Conservation (phyloP, 2,797 vertebrate species). For the Bradypodion pumilum region DNA sequence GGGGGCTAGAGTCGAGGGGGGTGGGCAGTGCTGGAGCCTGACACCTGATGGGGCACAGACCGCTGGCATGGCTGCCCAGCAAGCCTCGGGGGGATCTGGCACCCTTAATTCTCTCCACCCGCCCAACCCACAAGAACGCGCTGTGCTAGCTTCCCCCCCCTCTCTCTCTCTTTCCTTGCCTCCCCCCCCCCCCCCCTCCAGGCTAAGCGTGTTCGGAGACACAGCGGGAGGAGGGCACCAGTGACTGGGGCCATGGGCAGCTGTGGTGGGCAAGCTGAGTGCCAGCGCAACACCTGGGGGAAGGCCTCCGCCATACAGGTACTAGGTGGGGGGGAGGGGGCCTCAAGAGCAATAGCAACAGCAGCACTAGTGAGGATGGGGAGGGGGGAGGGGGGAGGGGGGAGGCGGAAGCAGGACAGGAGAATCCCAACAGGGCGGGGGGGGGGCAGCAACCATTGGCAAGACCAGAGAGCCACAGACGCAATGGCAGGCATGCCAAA, state of each 20-base stretch:
- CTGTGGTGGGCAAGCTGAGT: not conserved
- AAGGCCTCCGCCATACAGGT: conserved; percentile 7
- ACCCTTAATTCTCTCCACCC: not conserved
- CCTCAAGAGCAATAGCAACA: not conserved
- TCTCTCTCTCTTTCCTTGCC: too few species aligned
- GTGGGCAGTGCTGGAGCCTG: not conserved
- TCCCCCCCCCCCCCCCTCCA: not conserved
- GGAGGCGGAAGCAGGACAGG: too few species aligned
- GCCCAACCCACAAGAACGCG: not conserved
- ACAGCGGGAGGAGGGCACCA: not conserved
- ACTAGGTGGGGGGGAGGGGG: not conserved
- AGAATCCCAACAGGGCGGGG: too few species aligned
- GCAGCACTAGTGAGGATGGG: not conserved
- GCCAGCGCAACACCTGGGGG: not conserved
- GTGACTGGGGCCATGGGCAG: not conserved
- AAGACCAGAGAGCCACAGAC: not conserved
- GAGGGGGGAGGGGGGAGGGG: not conserved
- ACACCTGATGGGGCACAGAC: too few species aligned
- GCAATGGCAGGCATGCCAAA: not conserved
- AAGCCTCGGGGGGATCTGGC: rapidly evolving
- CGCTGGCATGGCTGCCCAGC: too few species aligned
- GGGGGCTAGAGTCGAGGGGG: not conserved
- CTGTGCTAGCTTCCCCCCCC: not conserved
- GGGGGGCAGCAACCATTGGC: not conserved
- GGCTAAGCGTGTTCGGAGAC: not conserved